Base-by-base conservation (phyloP, 2,888 invertebrate genomes). In the Pogonocherus hispidulus region DNA sequence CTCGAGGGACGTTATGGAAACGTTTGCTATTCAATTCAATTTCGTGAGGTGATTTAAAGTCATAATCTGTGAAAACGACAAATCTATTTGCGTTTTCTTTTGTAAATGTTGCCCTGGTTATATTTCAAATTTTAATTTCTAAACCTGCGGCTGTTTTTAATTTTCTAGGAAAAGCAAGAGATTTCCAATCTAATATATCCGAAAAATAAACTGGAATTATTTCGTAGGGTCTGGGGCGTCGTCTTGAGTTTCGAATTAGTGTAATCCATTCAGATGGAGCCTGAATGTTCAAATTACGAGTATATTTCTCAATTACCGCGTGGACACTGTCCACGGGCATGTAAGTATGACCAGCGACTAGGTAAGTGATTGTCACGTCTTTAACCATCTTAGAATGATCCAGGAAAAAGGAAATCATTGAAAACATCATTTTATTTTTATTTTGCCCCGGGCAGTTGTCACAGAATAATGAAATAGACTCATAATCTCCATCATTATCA, bases 401-500 rank as follows among this genome's bases (percentile, higher is more conserved):
- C 37, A 37, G 37, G 37, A 37, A 37, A 37, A 37, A 37, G 37
- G n/a, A 37, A 37, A 46, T 46, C 47, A 57, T 57, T 20, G 41
- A 22, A 11, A 59, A 46, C 41, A 59, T 37, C 19, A 20, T n/a
- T 37, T 16, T 46, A 52, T 68, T n/a, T 18, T 16, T 46, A 52
- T 68, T 65, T 49, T 68, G 65, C 16, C 59, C 64, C 44, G 46
- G 27, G 41, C 64, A 3, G 20, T 64, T 64, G 51, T 68, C 57
- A 65, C 57, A 57, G 27, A 55, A 67, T 20, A 57, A 35, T 60
- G 23, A 44, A 56, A 63, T 51, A 18, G 32, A 62, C 49, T 62
- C 49, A 60, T 55, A 60, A 54, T 55, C 59, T 41, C 22, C 32
- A n/a, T 16, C 62, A 67, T 65, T 41, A 74, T 81, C 80, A 11